Evolutionary conservation across 1,140 invertebrate genomes (phyloP), one percentile per base, ranked within the genome.

Genomic region (Ctenoplectra terminalis): DNA sequence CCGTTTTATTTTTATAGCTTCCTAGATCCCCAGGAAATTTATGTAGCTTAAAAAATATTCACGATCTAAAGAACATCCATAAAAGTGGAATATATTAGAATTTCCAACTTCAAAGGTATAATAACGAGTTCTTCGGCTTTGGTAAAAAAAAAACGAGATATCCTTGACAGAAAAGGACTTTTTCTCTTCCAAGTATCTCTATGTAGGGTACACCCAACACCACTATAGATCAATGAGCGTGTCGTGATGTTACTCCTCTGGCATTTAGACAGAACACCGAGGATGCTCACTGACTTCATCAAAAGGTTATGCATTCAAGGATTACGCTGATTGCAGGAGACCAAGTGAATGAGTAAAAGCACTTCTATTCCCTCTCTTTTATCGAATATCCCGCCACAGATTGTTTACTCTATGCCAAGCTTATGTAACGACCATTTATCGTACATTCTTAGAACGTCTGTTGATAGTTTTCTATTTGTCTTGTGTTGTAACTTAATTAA

Each of bases 291-390:
- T 78, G 85, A 73, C 81, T 87, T 84, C 82, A 75, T 84, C 78
- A 37, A 87, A 87, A 87, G 86, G 86, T 87, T 87, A 87, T 75
- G 34, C 80, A 87, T 79, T 81, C 82, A 84, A 87, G 86, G 85
- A 84, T 83, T 56, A 1, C 15, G 13, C 13, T 67, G 34, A 56
- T 81, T 52, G 50, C 31, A 2, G 37, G 37, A 52, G 37, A 48
- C 72, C 63, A 56, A 54, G 54, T 74, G 83, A 85, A 77, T 77
- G 84, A 86, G 81, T 69, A 31, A 15, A 48, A 82, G 48, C 56
- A 40, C 20, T 61, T 23, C 20, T 17, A 9, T n/a, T 46, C 20
- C 20, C 61, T 72, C 60, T 66, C 69, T 15, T 83, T 78, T 46
- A 46, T 54, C 46, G 29, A 78, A 64, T 58, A 63, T 40, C 43